Evolutionary conservation across 1,140 invertebrate species (phyloP), one percentile per base, ranked within the genome.

Genomic region (Stegodyphus dumicola): DNA sequence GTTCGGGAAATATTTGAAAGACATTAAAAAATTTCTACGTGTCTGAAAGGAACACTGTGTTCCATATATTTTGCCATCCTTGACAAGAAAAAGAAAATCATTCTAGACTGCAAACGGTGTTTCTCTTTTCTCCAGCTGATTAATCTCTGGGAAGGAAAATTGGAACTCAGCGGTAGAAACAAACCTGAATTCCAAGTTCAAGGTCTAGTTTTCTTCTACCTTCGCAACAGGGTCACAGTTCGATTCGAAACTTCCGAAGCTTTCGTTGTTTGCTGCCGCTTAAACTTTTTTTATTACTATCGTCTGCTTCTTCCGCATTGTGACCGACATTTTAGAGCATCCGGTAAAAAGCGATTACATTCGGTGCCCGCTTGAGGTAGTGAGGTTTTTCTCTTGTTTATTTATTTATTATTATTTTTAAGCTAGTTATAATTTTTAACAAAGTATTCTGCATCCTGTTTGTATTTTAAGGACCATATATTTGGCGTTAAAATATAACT

Each of bases 141-240:
- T 33, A 33, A 33, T 33, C 33, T 33, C 33, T 33, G 3, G 54
- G 17, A 60, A 75, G 73, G 18, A 53, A 60, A 51, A 18, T 18
- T 11, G 17, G 33, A 53, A 73, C 3, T 10, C 11, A 17, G 54
- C 33, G 33, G 52, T 4, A 56, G n/a, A 75, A 75, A 60, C 7
- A 75, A 48, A 75, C 53, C 53, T 10, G 53, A 60, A 60, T 33
- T 53, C 56, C 73, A 75, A 75, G 73, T 75, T 75, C 73, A 75
- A 75, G 73, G 73, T 9, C 70, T 53, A 75, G 53, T 75, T 75
- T 60, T 75, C 73, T 75, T 75, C 73, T 53, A 53, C 73, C 18
- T 54, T 48, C 48, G 48, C 2, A 73, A 60, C 54, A 75, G 56
- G 73, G 73, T 75, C 73, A 60, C 73, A 53, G 18, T 75, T 75